phyloP scores from a whole-genome alignment of 2,113 vertebrate species.

The Sinocyclocheilus anshuiensis region DNA sequence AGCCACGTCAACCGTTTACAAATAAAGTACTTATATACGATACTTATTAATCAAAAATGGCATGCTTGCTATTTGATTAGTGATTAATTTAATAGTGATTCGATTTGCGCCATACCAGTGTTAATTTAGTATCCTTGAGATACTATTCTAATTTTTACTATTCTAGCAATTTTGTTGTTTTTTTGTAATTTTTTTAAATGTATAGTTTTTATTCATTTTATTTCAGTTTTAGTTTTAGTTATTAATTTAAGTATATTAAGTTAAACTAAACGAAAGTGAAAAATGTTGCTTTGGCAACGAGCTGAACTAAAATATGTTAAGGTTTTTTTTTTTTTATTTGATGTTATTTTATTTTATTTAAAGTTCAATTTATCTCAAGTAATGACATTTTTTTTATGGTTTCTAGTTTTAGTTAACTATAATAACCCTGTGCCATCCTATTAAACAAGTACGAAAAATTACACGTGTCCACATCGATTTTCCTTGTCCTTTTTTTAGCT shows the following conservation, averaged over 20 bases:
- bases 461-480: constrained; percentile 19
- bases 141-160: too few species aligned
- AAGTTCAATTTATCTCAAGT: background rate
- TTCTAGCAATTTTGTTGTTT: too few species aligned
- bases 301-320: too few species aligned
- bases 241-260: background rate
- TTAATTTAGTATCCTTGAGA: background rate
- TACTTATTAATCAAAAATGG: background rate
- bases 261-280: background rate
- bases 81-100: background rate
- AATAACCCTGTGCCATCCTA: background rate
- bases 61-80: background rate
- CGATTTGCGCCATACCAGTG: background rate
- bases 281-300: background rate
- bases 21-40: background rate
- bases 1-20: background rate
- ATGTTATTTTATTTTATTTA: too few species aligned
- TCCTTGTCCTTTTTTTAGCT: constrained; percentile 21
- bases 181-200: too few species aligned
- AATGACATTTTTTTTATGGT: background rate
- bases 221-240: too few species aligned
- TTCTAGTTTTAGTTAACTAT: background rate
- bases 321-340: too few species aligned
- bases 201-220: background rate
- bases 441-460: constrained; percentile 1